Evolutionary conservation across 2,113 vertebrate genomes (phyloP).

Genomic region (Erpornis zantholeuca): DNA sequence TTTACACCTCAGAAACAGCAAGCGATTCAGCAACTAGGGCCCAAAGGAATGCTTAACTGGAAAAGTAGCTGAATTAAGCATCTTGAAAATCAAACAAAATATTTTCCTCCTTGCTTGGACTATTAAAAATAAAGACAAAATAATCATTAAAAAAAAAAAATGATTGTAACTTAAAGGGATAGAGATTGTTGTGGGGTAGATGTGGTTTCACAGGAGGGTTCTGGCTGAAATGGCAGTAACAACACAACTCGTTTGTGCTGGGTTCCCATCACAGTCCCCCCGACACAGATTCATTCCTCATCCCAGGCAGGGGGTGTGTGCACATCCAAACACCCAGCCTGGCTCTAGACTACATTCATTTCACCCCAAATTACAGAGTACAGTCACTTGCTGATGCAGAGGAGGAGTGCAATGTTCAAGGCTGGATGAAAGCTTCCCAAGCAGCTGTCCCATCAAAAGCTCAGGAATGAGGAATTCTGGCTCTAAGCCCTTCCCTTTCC

Average conservation of each 20-base stretch:
- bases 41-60: slow-evolving; percentile 30
- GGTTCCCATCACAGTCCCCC: neutral
- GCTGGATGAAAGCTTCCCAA: neutral
- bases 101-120: neutral
- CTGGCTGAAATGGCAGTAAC: neutral
- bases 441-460: neutral
- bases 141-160: neutral
- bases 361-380: neutral
- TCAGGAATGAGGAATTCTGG: neutral
- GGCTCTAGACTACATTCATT: neutral
- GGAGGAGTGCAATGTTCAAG: neutral
- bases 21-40: slow-evolving; percentile 62
- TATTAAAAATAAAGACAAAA: neutral
- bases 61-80: slow-evolving; percentile 23
- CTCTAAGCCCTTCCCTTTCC: neutral
- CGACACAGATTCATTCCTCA: neutral
- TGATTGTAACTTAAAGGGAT: neutral
- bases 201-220: neutral
- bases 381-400: neutral
- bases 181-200: neutral
- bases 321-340: neutral
- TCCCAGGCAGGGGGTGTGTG: neutral
- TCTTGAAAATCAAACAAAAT: slow-evolving; percentile 19
- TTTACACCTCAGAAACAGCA: slow-evolving; percentile 68
- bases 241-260: neutral